Evolutionary conservation across 2,888 invertebrate genomes (phyloP).

Genomic region (Eupsilia transversa): DNA sequence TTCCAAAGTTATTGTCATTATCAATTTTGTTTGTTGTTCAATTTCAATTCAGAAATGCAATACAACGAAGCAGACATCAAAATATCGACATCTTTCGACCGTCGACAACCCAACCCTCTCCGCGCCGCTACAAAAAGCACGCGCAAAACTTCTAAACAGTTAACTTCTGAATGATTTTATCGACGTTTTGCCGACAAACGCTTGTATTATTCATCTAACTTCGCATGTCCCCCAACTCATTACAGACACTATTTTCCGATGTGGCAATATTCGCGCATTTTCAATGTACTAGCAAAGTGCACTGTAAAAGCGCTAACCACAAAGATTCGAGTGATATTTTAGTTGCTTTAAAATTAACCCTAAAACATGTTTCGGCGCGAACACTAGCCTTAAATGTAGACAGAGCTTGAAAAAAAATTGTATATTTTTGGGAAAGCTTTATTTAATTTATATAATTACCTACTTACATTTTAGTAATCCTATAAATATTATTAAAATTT

Average conservation of each 20-base stretch:
- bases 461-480: not conserved
- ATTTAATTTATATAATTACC: not conserved
- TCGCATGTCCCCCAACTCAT: slow-evolving; percentile 80
- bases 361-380: slow-evolving; percentile 29
- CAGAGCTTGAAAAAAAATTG: slow-evolving; percentile 6
- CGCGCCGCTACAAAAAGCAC: slow-evolving; percentile 54
- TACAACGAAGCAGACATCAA: not conserved
- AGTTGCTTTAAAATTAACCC: slow-evolving; percentile 60
- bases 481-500: not conserved
- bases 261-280: slow-evolving; percentile 81
- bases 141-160: slow-evolving; percentile 67
- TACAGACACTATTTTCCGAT: slow-evolving; percentile 84
- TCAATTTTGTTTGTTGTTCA: not conserved
- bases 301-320: slow-evolving; percentile 82
- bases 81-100: slow-evolving; percentile 40
- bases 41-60: not conserved
- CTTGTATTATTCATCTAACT: slow-evolving; percentile 85
- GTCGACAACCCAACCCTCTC: slow-evolving; percentile 45
- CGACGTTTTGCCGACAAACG: slow-evolving; percentile 71
- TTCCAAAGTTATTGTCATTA: not conserved
- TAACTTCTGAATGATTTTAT: slow-evolving; percentile 69
- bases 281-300: slow-evolving; percentile 81
- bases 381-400: slow-evolving; percentile 3
- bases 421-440: not conserved
- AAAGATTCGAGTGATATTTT: slow-evolving; percentile 74